phyloP scores from a whole-genome alignment of 2,888 invertebrate species.

The Gymnoscelis rufifasciata region DNA sequence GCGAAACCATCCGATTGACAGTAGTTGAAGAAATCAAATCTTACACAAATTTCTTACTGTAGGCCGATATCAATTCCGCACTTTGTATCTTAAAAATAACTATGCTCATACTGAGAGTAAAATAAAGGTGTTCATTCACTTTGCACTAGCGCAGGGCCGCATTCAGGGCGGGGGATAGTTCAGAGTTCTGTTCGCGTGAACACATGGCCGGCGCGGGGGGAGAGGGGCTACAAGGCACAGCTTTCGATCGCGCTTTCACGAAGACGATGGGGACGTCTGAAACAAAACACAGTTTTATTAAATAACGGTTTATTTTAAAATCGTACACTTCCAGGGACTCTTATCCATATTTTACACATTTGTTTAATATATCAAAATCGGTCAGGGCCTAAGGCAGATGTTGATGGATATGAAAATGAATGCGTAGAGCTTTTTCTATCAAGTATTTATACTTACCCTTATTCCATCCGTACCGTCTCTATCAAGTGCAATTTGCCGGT shows the following conservation, averaged over 20 bases:
- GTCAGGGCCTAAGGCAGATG: too few relatives aligned
- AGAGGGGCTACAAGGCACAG: slow-evolving; percentile 25
- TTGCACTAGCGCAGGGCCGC: neutral
- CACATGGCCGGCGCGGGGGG: slow-evolving; percentile 8
- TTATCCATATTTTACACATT: too few relatives aligned
- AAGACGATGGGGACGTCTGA: slow-evolving; percentile 13
- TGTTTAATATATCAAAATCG: too few relatives aligned
- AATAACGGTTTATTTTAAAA: neutral
- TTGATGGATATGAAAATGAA: too few relatives aligned
- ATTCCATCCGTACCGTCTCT: too few relatives aligned
- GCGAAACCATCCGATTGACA: neutral
- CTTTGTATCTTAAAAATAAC: neutral
- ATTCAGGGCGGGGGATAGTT: slow-evolving; percentile 7
- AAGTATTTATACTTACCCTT: too few relatives aligned
- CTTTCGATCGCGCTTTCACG: slow-evolving; percentile 18
- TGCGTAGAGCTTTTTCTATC: too few relatives aligned
- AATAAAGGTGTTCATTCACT: neutral
- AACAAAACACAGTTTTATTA: slow-evolving; percentile 1
- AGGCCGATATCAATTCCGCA: slow-evolving; percentile 2
- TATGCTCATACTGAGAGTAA: neutral
- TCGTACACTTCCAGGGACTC: too few relatives aligned
- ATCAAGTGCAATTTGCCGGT: too few relatives aligned
- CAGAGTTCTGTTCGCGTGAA: slow-evolving; percentile 6
- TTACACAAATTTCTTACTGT: neutral
- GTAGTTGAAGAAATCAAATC: neutral